phyloP scores from a whole-genome alignment of 2,888 invertebrate genomes.

The Vesta saturnalis region DNA sequence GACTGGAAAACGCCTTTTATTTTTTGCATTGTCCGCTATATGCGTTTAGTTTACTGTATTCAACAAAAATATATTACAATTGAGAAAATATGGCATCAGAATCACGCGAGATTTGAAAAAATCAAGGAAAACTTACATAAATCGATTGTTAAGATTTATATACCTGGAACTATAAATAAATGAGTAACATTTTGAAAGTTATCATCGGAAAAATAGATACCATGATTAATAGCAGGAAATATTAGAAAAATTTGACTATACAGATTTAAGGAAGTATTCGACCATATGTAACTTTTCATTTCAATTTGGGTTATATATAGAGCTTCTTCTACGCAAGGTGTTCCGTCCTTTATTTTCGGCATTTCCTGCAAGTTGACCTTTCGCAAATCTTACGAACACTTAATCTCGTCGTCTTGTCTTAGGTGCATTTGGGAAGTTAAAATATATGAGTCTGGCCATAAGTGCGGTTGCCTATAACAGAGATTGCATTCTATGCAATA shows the following conservation, averaged over 20 bases:
- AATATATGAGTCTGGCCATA: slow-evolving; percentile 35
- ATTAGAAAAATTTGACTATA: background rate
- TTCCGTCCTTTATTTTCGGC: slow-evolving; percentile 42
- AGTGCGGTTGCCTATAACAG: slow-evolving; percentile 2
- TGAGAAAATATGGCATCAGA: background rate
- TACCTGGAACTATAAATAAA: no score
- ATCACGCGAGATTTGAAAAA: no score
- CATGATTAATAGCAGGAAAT: slow-evolving; percentile 18
- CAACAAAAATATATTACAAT: slow-evolving; percentile 10
- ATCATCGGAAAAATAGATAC: background rate
- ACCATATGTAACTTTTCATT: slow-evolving; percentile 46
- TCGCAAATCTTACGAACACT: slow-evolving; percentile 45
- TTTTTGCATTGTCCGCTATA: slow-evolving; percentile 27
- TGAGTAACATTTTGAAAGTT: no score
- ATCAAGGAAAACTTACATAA: background rate
- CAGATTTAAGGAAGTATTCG: slow-evolving; percentile 17
- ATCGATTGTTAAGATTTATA: background rate
- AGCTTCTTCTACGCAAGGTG: slow-evolving; percentile 34
- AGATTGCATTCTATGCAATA: slow-evolving; percentile 12
- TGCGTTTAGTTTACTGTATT: slow-evolving; percentile 25
- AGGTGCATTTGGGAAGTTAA: slow-evolving; percentile 49
- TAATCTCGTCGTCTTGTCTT: slow-evolving; percentile 44
- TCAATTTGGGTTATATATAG: slow-evolving; percentile 41
- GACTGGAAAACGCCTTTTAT: slow-evolving; percentile 29
- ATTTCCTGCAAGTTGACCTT: slow-evolving; percentile 52